Percentiles rank a stretch among this genome's conserved stretches.
Evolutionary conservation across 2,113 vertebrate species (phyloP).

Genomic region (Meleagris gallopavo): DNA sequence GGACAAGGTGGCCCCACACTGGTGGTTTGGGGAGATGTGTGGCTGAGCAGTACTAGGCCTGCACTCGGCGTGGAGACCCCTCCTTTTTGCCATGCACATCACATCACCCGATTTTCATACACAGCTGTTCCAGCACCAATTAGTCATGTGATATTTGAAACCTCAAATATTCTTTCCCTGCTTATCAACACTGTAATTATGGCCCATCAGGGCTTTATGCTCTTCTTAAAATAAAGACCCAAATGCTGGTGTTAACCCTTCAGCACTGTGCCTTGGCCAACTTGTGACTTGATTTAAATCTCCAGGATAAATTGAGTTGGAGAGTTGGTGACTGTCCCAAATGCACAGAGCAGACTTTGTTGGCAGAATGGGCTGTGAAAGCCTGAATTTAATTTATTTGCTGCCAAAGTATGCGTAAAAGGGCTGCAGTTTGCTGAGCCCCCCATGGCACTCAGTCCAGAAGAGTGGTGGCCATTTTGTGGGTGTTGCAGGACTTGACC

Average conservation of each 20-base stretch:
- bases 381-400: neutral
- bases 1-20: constrained; percentile 7
- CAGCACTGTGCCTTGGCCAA: neutral
- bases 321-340: neutral
- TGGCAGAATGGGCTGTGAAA: neutral
- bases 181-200: constrained; percentile 75
- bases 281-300: neutral
- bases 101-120: constrained; percentile 23
- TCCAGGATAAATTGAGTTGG: neutral
- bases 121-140: constrained; percentile 60
- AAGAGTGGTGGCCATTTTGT: neutral
- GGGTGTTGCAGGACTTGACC: neutral
- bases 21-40: constrained; percentile 10
- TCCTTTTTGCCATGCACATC: neutral
- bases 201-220: constrained; percentile 59
- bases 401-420: rapidly evolving
- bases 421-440: neutral
- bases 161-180: constrained; percentile 63
- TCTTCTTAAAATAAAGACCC: constrained; percentile 72
- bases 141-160: constrained; percentile 62
- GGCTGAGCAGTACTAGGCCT: neutral
- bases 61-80: rapidly evolving
- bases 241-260: constrained; percentile 40
- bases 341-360: neutral
- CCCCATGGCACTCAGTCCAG: neutral